Evolutionary conservation across 1,140 invertebrate species (phyloP).

Genomic region (Whitmania pigra): DNA sequence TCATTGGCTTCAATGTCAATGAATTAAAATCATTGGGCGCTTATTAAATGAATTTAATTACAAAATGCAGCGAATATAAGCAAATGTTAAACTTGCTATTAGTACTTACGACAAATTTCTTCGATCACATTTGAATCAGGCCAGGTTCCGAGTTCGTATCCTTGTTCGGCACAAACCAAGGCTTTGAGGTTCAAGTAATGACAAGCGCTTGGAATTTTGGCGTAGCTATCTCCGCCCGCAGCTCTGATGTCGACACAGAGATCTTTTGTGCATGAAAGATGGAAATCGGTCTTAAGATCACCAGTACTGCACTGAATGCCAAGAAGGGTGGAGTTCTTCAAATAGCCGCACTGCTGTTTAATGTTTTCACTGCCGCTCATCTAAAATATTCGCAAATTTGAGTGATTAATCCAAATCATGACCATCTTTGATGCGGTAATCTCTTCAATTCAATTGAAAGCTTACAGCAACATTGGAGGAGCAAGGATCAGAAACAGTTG

Average conservation of each 20-base stretch:
- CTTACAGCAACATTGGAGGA: conserved; percentile 1
- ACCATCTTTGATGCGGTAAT: background rate
- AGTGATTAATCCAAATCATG: background rate
- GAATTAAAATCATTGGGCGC: background rate
- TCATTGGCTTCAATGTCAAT: background rate
- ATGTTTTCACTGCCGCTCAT: background rate
- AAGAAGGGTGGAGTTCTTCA: background rate
- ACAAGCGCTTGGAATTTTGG: background rate
- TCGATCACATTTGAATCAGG: background rate
- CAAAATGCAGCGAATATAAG: background rate
- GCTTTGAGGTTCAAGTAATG: background rate
- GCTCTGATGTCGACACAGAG: conserved; percentile 2
- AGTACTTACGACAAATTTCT: background rate
- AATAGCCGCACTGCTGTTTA: background rate
- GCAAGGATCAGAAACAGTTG: background rate
- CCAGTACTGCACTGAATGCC: background rate
- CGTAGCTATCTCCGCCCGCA: background rate
- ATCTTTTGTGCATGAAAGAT: background rate
- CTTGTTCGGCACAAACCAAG: background rate
- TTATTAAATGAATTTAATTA: background rate
- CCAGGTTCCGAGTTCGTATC: background rate
- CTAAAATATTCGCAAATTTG: background rate
- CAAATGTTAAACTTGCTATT: background rate
- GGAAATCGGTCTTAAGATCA: background rate
- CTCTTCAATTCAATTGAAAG: background rate